A percentile compares a stretch with the other conserved stretches of the same genome.
phyloP scores from a whole-genome alignment of 2,888 invertebrate species.

The Diploptera punctata region DNA sequence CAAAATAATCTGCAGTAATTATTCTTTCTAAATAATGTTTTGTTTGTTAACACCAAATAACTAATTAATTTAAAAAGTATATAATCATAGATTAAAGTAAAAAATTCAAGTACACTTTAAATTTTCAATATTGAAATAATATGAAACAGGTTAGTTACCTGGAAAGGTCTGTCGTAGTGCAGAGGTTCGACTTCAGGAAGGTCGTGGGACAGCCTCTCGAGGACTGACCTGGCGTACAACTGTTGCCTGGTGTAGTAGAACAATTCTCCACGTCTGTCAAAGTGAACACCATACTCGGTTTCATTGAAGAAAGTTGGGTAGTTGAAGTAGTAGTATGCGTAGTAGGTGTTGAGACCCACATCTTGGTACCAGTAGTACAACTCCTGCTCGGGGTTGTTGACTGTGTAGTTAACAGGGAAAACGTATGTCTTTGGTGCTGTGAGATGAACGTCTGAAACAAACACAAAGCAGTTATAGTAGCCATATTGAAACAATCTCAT shows the following conservation, averaged over 20 bases:
- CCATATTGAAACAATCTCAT: no score
- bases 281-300: slow-evolving; percentile 53
- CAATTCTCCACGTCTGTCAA: slow-evolving; percentile 54
- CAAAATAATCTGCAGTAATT: no score
- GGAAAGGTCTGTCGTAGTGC: slow-evolving; percentile 54
- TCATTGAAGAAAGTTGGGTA: slow-evolving; percentile 69
- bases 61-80: no score
- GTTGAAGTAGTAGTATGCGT: slow-evolving; percentile 68
- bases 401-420: slow-evolving; percentile 41
- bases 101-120: no score
- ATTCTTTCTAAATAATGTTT: no score
- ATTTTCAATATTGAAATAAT: no score
- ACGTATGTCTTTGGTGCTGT: slow-evolving; percentile 32
- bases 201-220: slow-evolving; percentile 76
- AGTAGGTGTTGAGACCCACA: slow-evolving; percentile 69
- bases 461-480: no score
- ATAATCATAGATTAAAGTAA: no score
- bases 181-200: slow-evolving; percentile 69
- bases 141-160: no score
- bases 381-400: slow-evolving; percentile 35
- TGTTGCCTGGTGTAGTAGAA: slow-evolving; percentile 69
- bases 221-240: slow-evolving; percentile 71
- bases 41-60: no score
- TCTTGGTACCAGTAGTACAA: slow-evolving; percentile 75
- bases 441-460: neutral